Evolutionary conservation across 2,113 vertebrate genomes (phyloP), one percentile per base, ranked within the genome.

Genomic region (Natator depressus): DNA sequence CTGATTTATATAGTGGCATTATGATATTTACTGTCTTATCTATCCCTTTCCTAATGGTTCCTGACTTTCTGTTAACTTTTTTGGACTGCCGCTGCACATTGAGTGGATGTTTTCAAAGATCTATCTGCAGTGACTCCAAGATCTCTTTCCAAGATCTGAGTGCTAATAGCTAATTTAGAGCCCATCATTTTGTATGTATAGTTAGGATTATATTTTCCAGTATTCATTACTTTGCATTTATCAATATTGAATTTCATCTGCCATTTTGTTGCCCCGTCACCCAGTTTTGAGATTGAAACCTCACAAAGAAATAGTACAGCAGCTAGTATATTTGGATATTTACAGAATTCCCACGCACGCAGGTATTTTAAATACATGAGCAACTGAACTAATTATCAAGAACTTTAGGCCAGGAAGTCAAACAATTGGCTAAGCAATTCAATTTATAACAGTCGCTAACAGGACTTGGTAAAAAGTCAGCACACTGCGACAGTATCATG

Each of bases 381-480:
- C 87, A 93, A 92, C 65, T 38, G 88, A 93, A 82, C 51, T 95
- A 94, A 95, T 93, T 90, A 94, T 65, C 1, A 4, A 85, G 57
- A 94, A 95, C 62, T 69, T 92, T 85, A 57, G 53, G 49, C 65
- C 79, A 72, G 78, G 89, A 96, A 96, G 87, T 72, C 92, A 96
- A 96, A 42, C 75, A 93, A 93, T 69, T 29, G 82, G 49, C 19
- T 94, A 95, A 96, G 95, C 96, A 92, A 84, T 93, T 94, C 81
- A 93, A 38, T 57, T 91, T 84, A 92, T 0, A 2, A 91, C 80
- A 93, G 86, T 76, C 87, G 78, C 85, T 95, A 91, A 96, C 89
- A 95, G 93, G 88, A 50, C 55, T 84, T 50, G 54, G 72, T 62
- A 42, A 54, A 42, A 54, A 93, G 72, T 53, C 93, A 92, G 94